Base-by-base conservation (phyloP, 2,888 invertebrate genomes). In the Lissonota sp. region DNA sequence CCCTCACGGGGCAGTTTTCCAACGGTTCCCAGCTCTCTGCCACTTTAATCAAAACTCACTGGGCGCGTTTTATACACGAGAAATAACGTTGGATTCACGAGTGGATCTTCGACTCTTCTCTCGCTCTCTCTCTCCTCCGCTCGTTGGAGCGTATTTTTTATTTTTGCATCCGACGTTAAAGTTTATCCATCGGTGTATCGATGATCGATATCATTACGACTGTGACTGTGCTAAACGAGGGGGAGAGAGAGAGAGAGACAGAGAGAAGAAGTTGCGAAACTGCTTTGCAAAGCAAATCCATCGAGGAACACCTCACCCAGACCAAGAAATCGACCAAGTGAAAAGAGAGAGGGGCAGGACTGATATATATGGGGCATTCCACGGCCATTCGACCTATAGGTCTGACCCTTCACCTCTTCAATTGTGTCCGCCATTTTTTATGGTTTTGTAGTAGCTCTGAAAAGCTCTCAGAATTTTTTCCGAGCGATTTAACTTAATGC, bases 151-250 rank as follows among this genome's bases (percentile, higher is more conserved):
- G 6, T 55, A 40, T 26, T 69, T 26, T 44, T 26, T 67, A 12
- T 51, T 49, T 40, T n/a, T 51, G 7, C 71, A 26, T 71, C 51
- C 60, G 37, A 12, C 53, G 62, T 44, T 71, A 55, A 80, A 76
- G 62, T 80, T 80, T 80, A 76, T 75, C 62, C 76, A 80, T 80
- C 69, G 66, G 76, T 72, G 58, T 72, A 80, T 80, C 76, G 80
- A 62, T 80, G 76, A 80, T 80, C 75, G 80, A 80, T 76, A 76
- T 70, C 71, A 72, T 70, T 79, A 57, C 63, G 67, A 66, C 53
- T 70, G 39, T 7, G 53, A 60, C 58, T 49, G 26, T 39, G 57
- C 42, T n/a, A 66, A 16, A 12, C 69, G 58, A 72, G 16, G 12
- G 37, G 16, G 58, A 51, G 8, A 16, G 4, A 44, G 37, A 53